Base-by-base conservation (phyloP, 1,140 invertebrate species). In the Brachionus rotundiformis region DNA sequence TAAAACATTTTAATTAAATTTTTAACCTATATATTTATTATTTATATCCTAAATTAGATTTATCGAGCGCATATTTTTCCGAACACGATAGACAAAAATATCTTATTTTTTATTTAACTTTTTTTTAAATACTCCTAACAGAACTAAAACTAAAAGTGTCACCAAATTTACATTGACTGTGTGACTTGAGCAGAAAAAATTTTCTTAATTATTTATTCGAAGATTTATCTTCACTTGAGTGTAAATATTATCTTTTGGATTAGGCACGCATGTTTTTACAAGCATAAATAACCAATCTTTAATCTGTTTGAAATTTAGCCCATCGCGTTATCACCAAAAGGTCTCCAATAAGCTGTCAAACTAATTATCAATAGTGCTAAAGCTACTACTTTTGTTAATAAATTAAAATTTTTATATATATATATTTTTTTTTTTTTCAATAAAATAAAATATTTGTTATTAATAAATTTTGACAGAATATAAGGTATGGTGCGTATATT, bases 1-100 rank as follows among this genome's bases (percentile, higher is more conserved):
- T 41, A 68, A 68, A 68, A 36, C 8, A 68, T 39, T 16, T 68
- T 68, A 68, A 68, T 39, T 19, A 44, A 44, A 44, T 73, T 73
- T n/a, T n/a, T 73, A 73, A 44, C 63, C 63, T 68, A 16, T 33
- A 31, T 68, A n/a, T n/a, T n/a, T n/a, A n/a, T 49, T 23, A 49
- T 0, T 19, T 19, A 19, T 16, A 49, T 16, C 8, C 47, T 41
- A 2, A 41, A 41, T 11, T 41, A 13, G 10, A 41, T 41, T 3
- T 41, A 13, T 41, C n/a, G 39, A 11, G 39, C 10, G 10, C n/a
- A 13, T 4, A 41, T 41, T 41, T 41, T 41, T 39, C 3, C 10
- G n/a, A 41, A 13, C n/a, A 41, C 1, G 39, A 41, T 41, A 3
- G 1, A 41, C 10, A 41, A 36, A 41, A 41, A 41, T 41, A 13